A percentile compares a stretch with the other conserved stretches of the same genome.
Conservation (phyloP, 2,113 vertebrate genomes). For the Hypomesus transpacificus region DNA sequence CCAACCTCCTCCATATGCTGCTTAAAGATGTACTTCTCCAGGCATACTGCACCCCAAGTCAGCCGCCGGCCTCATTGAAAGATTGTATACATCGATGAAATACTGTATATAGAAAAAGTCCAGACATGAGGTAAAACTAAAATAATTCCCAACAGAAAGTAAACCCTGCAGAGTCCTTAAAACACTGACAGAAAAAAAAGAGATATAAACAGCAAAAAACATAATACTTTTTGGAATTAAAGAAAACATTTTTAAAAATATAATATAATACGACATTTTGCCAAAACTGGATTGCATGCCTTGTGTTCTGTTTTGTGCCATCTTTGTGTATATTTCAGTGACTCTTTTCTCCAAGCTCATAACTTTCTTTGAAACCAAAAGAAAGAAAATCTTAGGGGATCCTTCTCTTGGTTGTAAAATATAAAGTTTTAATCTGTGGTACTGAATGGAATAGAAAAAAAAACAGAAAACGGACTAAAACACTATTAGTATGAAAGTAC, state of each 20-base stretch:
- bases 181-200: constrained; percentile 25
- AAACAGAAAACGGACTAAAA: neutral
- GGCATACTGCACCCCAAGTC: constrained; percentile 74
- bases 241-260: constrained; percentile 30
- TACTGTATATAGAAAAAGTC: constrained; percentile 48
- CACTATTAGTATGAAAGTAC: neutral
- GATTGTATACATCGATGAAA: constrained; percentile 51
- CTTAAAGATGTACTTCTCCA: constrained; percentile 77
- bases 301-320: constrained; percentile 72
- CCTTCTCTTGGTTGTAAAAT: constrained; percentile 32
- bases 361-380: constrained; percentile 54
- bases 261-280: constrained; percentile 34
- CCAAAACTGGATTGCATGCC: constrained; percentile 72
- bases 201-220: constrained; percentile 26
- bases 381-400: constrained; percentile 41
- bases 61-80: constrained; percentile 68
- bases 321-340: constrained; percentile 66
- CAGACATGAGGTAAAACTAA: neutral
- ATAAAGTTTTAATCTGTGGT: constrained; percentile 32
- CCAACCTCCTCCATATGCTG: constrained; percentile 72
- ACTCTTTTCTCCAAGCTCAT: constrained; percentile 51
- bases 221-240: constrained; percentile 56
- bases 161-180: constrained; percentile 40
- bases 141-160: constrained; percentile 45
- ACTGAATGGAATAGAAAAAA: constrained; percentile 26